These are phyloP conservation scores for Paralvinella palmiformis DNA, from an alignment of 1,140 invertebrate genomes.

Conservation along the genomic window DNA sequence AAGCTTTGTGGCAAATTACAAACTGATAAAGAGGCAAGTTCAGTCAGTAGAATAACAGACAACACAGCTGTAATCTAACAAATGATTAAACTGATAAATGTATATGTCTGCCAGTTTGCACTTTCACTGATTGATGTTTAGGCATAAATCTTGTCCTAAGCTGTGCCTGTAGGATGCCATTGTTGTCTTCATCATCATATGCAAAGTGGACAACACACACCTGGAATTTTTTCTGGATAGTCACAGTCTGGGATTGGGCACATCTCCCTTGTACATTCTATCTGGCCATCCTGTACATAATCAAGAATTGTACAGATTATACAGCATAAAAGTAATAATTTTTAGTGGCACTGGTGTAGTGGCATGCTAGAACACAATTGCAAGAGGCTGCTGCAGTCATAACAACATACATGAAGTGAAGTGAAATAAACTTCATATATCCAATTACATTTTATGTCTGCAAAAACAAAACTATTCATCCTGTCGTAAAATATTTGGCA, in stretches of 20 bases:
- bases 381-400: not conserved
- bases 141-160: too few relatives aligned
- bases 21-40: too few relatives aligned
- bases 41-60: too few relatives aligned
- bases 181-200: too few relatives aligned
- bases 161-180: too few relatives aligned
- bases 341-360: not conserved
- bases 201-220: conserved; percentile 31
- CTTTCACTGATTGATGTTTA: too few relatives aligned
- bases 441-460: conserved; percentile 1
- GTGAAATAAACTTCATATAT: not conserved
- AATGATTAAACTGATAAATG: too few relatives aligned
- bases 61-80: too few relatives aligned
- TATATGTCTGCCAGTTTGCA: too few relatives aligned
- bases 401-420: not conserved
- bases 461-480: too few relatives aligned
- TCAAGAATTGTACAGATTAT: not conserved
- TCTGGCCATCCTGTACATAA: conserved; percentile 32
- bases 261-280: conserved; percentile 27
- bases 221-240: conserved; percentile 21
- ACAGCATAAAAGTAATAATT: not conserved
- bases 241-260: conserved; percentile 24
- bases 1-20: too few relatives aligned
- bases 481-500: too few relatives aligned
- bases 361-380: not conserved